Evolutionary conservation across 2,888 invertebrate species (phyloP), one percentile per base, ranked within the genome.

Genomic region (Deilephila porcellus): DNA sequence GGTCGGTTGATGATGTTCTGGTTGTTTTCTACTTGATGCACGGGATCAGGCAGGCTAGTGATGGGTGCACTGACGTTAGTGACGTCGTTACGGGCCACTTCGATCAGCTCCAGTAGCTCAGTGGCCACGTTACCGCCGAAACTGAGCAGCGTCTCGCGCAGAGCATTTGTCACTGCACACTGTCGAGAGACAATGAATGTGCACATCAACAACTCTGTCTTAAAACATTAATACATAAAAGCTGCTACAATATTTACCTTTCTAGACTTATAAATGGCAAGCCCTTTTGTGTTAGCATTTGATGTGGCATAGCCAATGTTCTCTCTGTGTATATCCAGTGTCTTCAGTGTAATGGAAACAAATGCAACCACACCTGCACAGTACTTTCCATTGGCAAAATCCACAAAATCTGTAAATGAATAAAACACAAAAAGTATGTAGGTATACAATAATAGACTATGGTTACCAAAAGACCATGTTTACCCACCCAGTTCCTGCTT

Each of bases 231-330:
- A 25, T 34, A n/a, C 8, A 32, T 4, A n/a, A 60, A 7, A 60
- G 1, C 37, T 20, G 4, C 6, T 17, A 2, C 20, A 25, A 45
- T 25, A n/a, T 25, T 52, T 80, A 95, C 95, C 90, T 94, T 95
- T 80, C 95, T 89, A 5, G 94, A 92, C 77, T 90, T 91, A 75
- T 92, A 91, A 74, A 95, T 93, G 14, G 95, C 94, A 0, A 90
- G 85, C 6, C 95, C 95, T 75, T 95, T 95, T 71, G 82, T 85
- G 19, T 81, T 79, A 4, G 91, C 91, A 0, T 86, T 75, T 1
- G 90, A 83, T 11, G 94, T 94, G 37, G 93, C 94, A 79, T 95
- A 95, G 3, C 95, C 95, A 8, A 94, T 88, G 80, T 95, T 94
- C 80, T 94, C 94, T 2, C 95, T 82, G 71, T 91, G 91, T n/a